phyloP scores from a whole-genome alignment of 92 coral and sea anemone genomes.

The Epizoanthus stellaris region DNA sequence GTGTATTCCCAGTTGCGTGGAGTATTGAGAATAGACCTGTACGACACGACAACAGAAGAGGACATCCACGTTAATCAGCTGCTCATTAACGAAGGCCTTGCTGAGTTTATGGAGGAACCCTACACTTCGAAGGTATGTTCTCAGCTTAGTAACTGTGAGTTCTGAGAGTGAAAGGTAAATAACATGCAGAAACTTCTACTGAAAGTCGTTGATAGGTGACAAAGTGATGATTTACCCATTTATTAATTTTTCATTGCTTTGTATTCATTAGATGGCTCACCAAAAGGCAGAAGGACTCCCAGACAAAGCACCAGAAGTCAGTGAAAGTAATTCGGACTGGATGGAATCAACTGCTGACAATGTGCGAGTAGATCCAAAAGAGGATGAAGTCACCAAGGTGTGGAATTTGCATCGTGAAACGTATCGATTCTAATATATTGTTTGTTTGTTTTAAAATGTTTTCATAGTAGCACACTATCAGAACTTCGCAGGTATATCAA shows the following conservation, averaged over 20 bases:
- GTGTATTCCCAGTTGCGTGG: conserved; percentile 83
- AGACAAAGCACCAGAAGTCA: conserved; percentile 19
- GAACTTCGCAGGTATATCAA: background rate
- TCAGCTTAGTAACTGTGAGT: no score
- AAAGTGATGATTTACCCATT: background rate
- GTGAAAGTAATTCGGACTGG: conserved; percentile 75
- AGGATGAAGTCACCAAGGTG: conserved; percentile 51
- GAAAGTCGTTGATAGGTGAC: background rate
- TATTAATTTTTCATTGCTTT: background rate
- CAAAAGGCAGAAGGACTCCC: conserved; percentile 66
- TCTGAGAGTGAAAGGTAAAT: background rate
- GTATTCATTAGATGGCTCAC: conserved; percentile 57
- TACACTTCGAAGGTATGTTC: conserved; percentile 79
- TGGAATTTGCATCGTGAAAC: background rate
- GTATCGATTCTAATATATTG: no score
- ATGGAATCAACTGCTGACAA: conserved; percentile 34
- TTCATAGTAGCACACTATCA: no score
- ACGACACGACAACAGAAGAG: conserved; percentile 87
- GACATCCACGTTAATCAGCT: conserved; percentile 91
- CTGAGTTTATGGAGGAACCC: conserved; percentile 88
- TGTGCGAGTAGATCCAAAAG: background rate
- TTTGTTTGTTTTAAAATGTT: no score
- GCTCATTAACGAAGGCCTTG: conserved; percentile 84
- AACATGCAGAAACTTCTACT: background rate
- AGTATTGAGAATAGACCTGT: conserved; percentile 82